Base-by-base conservation (phyloP, 92 coral and sea anemone species). In the Epizoanthus illoricatus region DNA sequence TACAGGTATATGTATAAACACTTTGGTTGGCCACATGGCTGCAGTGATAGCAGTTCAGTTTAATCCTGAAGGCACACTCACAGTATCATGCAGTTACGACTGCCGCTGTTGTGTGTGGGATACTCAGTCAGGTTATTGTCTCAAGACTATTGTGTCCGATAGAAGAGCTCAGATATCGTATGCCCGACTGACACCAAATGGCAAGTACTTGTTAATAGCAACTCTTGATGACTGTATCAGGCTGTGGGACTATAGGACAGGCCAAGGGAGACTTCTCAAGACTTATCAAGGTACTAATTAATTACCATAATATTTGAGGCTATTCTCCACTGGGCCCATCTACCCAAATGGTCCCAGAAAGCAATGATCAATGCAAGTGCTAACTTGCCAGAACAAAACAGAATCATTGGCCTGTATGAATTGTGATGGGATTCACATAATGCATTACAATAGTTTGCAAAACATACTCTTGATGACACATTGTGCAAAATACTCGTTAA, bases 181-280 rank as follows among this genome's bases (percentile, higher is more conserved):
- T 89, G 92, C 90, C 33, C 47, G 71, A 63, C 58, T 86, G 16
- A 86, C 92, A 70, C 92, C 92, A 39, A 89, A 89, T 86, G 92
- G 92, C 55, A 89, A 89, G 80, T 89, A 80, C 74, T 57, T 89
- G 62, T 66, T 89, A 52, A 47, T 86, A 79, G 84, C 90, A 76
- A 86, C 90, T 72, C 88, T 86, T 28, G 92, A 89, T 66, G 84
- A 86, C 39, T 69, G 45, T 33, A 54, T 89, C 40, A 76, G 81
- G 62, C 56, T 89, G 73, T 89, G 90, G 92, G 92, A 89, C 54
- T 89, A 89, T 83, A 89, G 87, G 80, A 89, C 64, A 15, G 92
- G 92, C 0, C 90, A 89, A 43, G 92, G 90, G 65, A 86, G 90
- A 21, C 54, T 86, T 21, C 24, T 82, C 39, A 89, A 82, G 59